Base-by-base conservation (phyloP, 1,140 invertebrate species). In the Lasioglossum baleicum region DNA sequence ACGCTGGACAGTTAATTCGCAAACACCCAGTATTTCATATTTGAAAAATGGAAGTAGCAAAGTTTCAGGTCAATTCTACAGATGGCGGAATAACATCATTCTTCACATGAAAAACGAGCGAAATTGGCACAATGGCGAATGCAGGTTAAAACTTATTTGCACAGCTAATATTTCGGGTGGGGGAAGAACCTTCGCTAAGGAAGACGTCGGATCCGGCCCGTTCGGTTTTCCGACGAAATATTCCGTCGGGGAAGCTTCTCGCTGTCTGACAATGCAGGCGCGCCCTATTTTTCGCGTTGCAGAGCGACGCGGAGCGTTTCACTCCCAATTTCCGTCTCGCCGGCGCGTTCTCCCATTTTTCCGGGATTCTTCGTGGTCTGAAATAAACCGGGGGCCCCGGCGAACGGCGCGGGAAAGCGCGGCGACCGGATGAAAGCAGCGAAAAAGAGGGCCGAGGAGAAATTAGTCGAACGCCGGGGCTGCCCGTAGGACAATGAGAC, bases 401-500 rank as follows among this genome's bases (percentile, higher is more conserved):
- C 42, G 65, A 17, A 48, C 7, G 13, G 17, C 6, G 17, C 17
- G 31, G 35, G 11, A 48, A 53, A 44, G n/a, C 35, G n/a, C 6
- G 48, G 35, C 17, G 63, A 10, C 42, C 20, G 63, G 70, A 67
- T 35, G n/a, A 17, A 66, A 64, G 17, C 48, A 4, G 40, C 48
- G 71, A 75, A 66, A 75, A 56, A 60, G 22, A 44, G 31, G n/a
- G 13, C 4, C 48, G 58, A 70, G 67, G 44, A 67, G 22, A 71
- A 61, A 73, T 82, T 80, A 80, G 68, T 73, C 69, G 70, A 69
- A 74, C 64, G 65, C 42, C 35, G 63, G 65, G 42, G 31, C 69
- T 44, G 40, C 31, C 26, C 66, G 56, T 22, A 65, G 74, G 68
- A 72, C 80, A 82, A 84, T 76, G 76, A 82, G 81, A 56, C 13